Evolutionary conservation across 2,888 invertebrate genomes (phyloP).

Genomic region (Chaitophorus viminalis): DNA sequence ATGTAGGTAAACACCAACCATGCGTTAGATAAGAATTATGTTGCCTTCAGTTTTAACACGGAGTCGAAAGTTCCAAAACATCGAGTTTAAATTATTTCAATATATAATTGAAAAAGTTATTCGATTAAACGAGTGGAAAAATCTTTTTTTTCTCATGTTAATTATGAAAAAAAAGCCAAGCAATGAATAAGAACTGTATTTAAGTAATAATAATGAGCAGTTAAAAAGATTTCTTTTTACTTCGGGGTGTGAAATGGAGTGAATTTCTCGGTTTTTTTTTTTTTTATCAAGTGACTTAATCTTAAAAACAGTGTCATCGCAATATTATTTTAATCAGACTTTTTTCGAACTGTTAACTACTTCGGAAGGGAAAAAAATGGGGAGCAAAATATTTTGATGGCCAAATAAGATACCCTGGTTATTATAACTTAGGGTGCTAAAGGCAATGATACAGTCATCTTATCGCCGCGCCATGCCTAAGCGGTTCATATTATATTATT

Average conservation of each 20-base stretch:
- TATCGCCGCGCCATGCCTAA: not conserved
- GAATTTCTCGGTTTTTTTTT: conserved; percentile 31
- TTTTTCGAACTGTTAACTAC: conserved; percentile 46
- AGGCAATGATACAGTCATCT: conserved; percentile 23
- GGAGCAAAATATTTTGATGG: conserved; percentile 48
- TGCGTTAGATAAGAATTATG: not conserved
- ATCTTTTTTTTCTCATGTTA: conserved; percentile 39
- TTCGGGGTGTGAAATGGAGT: conserved; percentile 49
- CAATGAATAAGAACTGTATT: conserved; percentile 49
- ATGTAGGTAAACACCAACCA: not conserved
- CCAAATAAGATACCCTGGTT: conserved; percentile 42
- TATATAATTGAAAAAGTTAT: conserved; percentile 61
- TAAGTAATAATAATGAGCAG: conserved; percentile 59
- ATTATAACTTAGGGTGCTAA: conserved; percentile 29
- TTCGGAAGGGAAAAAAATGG: conserved; percentile 13
- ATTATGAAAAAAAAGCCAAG: conserved; percentile 47
- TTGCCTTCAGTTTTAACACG: not conserved
- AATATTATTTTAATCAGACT: conserved; percentile 61
- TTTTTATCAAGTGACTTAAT: conserved; percentile 56
- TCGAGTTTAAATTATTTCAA: conserved; percentile 46
- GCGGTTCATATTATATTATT: conserved; percentile 20
- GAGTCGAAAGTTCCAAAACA: not conserved
- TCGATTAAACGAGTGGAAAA: conserved; percentile 59
- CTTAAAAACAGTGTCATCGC: conserved; percentile 56
- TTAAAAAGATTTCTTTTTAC: conserved; percentile 48